Evolutionary conservation across 2,797 vertebrate species (phyloP).

Genomic region (Mus caroli): DNA sequence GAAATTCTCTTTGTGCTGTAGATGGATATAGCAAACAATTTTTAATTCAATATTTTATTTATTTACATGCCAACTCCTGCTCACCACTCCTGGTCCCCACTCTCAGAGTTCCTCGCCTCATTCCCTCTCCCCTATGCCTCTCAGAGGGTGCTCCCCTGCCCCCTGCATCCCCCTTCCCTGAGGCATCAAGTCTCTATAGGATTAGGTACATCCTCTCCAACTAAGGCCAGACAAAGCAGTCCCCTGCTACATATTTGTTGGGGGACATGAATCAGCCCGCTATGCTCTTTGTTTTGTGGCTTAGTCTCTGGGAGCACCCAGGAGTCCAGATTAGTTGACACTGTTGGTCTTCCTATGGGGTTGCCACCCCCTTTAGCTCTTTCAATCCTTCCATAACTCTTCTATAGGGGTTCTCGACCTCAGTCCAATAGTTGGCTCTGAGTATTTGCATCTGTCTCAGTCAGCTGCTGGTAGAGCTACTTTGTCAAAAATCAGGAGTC

Average conservation of each 20-base stretch:
- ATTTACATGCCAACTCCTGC: neutral
- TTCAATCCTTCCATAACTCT: neutral
- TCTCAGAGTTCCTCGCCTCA: too few relatives aligned
- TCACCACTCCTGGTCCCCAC: neutral
- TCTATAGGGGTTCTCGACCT: neutral
- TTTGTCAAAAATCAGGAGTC: too few relatives aligned
- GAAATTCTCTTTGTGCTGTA: neutral
- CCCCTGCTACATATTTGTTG: neutral
- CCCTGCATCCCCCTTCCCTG: neutral
- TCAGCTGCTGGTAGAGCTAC: neutral
- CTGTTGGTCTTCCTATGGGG: neutral
- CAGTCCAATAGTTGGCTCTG: neutral
- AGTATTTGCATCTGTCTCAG: neutral
- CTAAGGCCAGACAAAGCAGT: neutral
- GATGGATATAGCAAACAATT: neutral
- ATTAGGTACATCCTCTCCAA: neutral
- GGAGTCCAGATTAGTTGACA: neutral
- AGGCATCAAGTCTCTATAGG: neutral
- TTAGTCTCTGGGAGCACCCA: neutral
- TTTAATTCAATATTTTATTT: neutral
- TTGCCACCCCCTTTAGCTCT: neutral
- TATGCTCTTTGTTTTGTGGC: neutral
- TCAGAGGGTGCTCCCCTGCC: neutral
- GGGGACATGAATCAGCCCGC: neutral
- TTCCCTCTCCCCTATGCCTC: neutral